Conservation (phyloP, 2,797 vertebrate genomes). For the Hippoglossus hippoglossus region DNA sequence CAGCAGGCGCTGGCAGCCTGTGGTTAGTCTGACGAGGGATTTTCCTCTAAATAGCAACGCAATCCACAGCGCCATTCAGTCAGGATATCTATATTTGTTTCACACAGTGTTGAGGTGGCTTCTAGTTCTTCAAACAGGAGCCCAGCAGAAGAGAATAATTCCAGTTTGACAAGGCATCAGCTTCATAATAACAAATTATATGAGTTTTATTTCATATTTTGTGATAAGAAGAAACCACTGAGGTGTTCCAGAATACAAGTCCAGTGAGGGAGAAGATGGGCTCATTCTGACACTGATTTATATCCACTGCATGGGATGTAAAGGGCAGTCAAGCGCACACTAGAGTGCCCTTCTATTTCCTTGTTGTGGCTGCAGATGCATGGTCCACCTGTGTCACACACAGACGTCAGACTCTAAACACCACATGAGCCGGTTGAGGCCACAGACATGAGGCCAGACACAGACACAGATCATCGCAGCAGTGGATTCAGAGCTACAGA, state of each 20-base stretch:
- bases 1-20: slow-evolving; percentile 45
- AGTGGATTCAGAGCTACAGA: not conserved
- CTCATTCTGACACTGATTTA: no score
- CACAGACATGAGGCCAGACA: not conserved
- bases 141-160: not conserved
- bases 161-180: no score
- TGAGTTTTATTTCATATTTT: not conserved
- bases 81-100: not conserved
- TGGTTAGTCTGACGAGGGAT: slow-evolving; percentile 42
- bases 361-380: no score
- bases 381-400: no score
- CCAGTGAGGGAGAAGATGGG: no score
- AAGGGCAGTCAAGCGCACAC: no score
- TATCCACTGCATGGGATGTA: no score
- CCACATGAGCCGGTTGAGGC: not conserved
- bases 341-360: no score
- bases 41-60: slow-evolving; percentile 59
- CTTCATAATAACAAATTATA: no score
- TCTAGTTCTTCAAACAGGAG: not conserved
- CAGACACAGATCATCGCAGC: not conserved
- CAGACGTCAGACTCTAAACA: no score
- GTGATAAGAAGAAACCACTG: no score
- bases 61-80: slow-evolving; percentile 12
- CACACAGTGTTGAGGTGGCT: not conserved
- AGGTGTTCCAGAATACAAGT: no score